phyloP scores from a whole-genome alignment of 2,113 vertebrate genomes.

The Castor canadensis region DNA sequence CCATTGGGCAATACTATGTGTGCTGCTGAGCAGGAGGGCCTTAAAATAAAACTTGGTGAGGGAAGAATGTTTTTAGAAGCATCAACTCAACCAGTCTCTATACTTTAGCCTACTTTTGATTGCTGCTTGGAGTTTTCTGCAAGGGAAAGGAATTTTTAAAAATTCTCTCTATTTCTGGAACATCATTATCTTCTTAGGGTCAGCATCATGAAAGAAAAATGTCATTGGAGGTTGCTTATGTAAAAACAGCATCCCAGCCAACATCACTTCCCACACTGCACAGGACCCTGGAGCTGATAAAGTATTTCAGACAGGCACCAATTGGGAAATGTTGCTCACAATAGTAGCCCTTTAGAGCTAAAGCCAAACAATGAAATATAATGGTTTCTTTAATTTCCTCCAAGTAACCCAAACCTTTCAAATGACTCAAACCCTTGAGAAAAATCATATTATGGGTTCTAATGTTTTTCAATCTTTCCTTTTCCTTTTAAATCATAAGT shows the following conservation, averaged over 20 bases:
- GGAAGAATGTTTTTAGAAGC: slow-evolving; percentile 48
- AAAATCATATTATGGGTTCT: slow-evolving; percentile 42
- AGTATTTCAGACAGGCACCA: slow-evolving; percentile 43
- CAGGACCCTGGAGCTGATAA: background rate
- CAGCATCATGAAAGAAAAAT: background rate
- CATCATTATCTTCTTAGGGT: slow-evolving; percentile 15
- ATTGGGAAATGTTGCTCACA: slow-evolving; percentile 10
- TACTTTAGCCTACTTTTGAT: slow-evolving; percentile 20
- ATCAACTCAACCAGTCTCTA: background rate
- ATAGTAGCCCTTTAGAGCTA: background rate
- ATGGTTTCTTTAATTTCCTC: slow-evolving; percentile 61
- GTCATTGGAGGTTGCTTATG: background rate
- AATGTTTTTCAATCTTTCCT: slow-evolving; percentile 39
- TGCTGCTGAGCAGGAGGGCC: background rate
- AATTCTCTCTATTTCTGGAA: background rate
- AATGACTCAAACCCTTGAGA: slow-evolving; percentile 29
- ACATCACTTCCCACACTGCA: background rate
- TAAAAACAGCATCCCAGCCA: background rate
- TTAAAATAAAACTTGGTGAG: background rate
- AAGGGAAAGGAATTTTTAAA: background rate
- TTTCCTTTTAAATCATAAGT: slow-evolving; percentile 19
- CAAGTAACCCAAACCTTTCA: slow-evolving; percentile 42
- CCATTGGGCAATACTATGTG: slow-evolving; percentile 6
- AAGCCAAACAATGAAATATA: slow-evolving; percentile 45
- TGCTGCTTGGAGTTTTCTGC: slow-evolving; percentile 19